Evolutionary conservation across 1,140 invertebrate genomes (phyloP).

Genomic region (Orius insidiosus): DNA sequence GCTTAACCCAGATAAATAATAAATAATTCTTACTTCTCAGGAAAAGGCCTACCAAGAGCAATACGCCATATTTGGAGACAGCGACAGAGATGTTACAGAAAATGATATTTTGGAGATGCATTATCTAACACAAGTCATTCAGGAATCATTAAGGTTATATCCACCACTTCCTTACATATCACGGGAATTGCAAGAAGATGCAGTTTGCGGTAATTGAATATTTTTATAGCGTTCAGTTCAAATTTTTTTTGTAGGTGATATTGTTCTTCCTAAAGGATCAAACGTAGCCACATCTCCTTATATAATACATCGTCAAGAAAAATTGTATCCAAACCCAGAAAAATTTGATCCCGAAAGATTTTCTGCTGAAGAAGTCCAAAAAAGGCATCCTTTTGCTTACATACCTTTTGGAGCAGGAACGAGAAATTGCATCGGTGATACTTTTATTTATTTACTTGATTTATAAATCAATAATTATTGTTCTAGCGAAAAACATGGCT

Average conservation of each 20-base stretch:
- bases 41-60: constrained; percentile 39
- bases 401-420: constrained; percentile 57
- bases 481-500: too few species aligned
- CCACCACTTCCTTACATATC: constrained; percentile 45
- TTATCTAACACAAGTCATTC: constrained; percentile 41
- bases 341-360: constrained; percentile 63
- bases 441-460: too few species aligned
- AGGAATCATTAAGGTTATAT: constrained; percentile 42
- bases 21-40: too few species aligned
- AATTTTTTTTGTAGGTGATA: too few species aligned
- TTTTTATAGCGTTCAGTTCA: too few species aligned
- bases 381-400: constrained; percentile 39
- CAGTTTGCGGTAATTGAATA: constrained; percentile 39
- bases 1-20: too few species aligned
- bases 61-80: constrained; percentile 32
- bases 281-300: constrained; percentile 32
- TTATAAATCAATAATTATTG: too few species aligned
- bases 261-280: constrained; percentile 30
- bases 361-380: constrained; percentile 30
- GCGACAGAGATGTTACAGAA: constrained; percentile 26
- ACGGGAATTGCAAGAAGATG: constrained; percentile 38
- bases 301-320: constrained; percentile 33
- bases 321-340: constrained; percentile 43
- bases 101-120: constrained; percentile 37
- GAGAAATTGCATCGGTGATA: constrained; percentile 54